Evolutionary conservation across 2,888 invertebrate species (phyloP).

Genomic region (Blastobasis lacticolella): DNA sequence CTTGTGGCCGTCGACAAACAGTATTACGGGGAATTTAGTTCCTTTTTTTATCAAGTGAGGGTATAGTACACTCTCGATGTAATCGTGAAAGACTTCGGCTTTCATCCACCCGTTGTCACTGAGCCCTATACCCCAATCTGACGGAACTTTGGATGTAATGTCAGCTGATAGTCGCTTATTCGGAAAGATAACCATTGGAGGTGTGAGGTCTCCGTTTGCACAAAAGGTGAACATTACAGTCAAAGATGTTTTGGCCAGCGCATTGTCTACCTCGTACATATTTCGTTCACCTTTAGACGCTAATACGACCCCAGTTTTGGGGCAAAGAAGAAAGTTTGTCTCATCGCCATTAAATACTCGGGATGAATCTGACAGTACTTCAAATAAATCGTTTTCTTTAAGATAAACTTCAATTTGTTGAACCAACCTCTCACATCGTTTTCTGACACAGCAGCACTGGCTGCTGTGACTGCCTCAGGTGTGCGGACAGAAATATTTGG

Average conservation of each 20-base stretch:
- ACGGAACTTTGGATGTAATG: slow-evolving; percentile 26
- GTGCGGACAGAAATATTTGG: slow-evolving; percentile 9
- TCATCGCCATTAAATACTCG: slow-evolving; percentile 25
- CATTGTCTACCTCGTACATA: slow-evolving; percentile 37
- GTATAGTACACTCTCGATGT: slow-evolving; percentile 5
- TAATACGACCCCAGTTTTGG: slow-evolving; percentile 16
- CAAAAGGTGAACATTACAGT: slow-evolving; percentile 41
- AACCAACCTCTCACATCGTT: slow-evolving; percentile 26
- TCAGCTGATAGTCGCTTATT: slow-evolving; percentile 28
- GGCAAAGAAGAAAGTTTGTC: slow-evolving; percentile 23
- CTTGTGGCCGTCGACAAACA: slow-evolving; percentile 12
- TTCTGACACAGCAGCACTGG: slow-evolving; percentile 27
- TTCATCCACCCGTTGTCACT: slow-evolving; percentile 11
- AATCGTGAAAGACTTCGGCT: slow-evolving; percentile 10
- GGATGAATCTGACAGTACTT: slow-evolving; percentile 17
- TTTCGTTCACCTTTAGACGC: slow-evolving; percentile 22
- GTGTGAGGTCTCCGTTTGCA: slow-evolving; percentile 28
- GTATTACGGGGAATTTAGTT: slow-evolving; percentile 3
- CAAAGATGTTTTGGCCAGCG: slow-evolving; percentile 27
- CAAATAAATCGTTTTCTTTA: slow-evolving; percentile 7
- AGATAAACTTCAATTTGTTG: slow-evolving; percentile 16
- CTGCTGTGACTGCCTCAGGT: slow-evolving; percentile 21
- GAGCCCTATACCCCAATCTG: slow-evolving; percentile 26
- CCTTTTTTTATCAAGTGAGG: not conserved
- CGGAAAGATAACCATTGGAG: slow-evolving; percentile 37